Evolutionary conservation across 2,888 invertebrate species (phyloP).

Genomic region (Pocota personata): DNA sequence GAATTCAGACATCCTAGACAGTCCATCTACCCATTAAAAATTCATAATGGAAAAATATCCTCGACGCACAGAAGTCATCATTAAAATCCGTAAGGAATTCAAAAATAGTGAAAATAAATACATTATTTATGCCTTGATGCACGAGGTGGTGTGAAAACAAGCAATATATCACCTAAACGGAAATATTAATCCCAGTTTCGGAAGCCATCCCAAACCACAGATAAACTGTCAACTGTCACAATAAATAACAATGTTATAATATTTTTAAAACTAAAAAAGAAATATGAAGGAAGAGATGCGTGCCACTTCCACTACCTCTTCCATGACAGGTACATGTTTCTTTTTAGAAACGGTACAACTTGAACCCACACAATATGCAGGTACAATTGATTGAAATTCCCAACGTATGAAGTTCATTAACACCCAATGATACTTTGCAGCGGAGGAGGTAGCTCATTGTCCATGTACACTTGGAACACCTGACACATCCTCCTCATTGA

Average conservation of each 20-base stretch:
- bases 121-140: conserved; percentile 30
- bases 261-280: neutral
- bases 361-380: conserved; percentile 62
- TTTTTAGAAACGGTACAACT: conserved; percentile 18
- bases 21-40: too few species aligned
- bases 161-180: conserved; percentile 48
- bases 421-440: conserved; percentile 56
- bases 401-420: conserved; percentile 64
- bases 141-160: conserved; percentile 5
- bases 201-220: conserved; percentile 40
- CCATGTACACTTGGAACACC: conserved; percentile 48
- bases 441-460: conserved; percentile 49
- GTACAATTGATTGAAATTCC: conserved; percentile 68
- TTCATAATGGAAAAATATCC: too few species aligned
- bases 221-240: conserved; percentile 33
- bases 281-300: conserved; percentile 36
- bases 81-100: neutral
- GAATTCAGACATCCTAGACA: too few species aligned
- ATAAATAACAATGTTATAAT: conserved; percentile 44
- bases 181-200: conserved; percentile 57
- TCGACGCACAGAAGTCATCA: neutral
- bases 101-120: conserved; percentile 7
- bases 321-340: conserved; percentile 27
- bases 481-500: conserved; percentile 59
- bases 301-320: conserved; percentile 7